These are phyloP conservation scores for Hippoglossus hippoglossus DNA, from an alignment of 2,797 vertebrate species.

Conservation along the genomic window DNA sequence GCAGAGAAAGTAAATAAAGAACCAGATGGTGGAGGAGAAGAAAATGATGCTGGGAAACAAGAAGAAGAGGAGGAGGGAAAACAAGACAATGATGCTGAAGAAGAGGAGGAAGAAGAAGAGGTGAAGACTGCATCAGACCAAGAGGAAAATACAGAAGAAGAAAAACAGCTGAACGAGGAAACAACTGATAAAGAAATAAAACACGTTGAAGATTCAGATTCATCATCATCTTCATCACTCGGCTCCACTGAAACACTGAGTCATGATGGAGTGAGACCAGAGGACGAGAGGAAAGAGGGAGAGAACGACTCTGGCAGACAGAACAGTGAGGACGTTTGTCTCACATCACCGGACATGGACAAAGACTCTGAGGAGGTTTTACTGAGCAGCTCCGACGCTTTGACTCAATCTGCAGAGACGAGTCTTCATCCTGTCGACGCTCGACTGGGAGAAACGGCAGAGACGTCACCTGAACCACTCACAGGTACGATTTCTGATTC, in stretches of 20 bases:
- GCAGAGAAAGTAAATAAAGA: too few relatives aligned
- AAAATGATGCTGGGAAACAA: background rate
- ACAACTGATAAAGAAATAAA: background rate
- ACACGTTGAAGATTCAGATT: background rate
- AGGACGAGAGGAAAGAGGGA: background rate
- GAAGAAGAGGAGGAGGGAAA: too few relatives aligned
- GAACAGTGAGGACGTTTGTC: slow-evolving; percentile 28
- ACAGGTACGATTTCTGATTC: background rate
- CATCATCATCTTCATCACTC: background rate
- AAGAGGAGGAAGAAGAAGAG: background rate
- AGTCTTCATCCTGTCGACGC: background rate
- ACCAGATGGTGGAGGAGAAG: too few relatives aligned
- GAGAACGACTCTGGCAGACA: slow-evolving; percentile 25
- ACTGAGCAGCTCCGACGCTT: background rate
- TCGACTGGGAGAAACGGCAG: background rate
- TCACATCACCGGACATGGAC: slow-evolving; percentile 39
- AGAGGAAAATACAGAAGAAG: background rate
- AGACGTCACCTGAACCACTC: background rate
- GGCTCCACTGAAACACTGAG: background rate
- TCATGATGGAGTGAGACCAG: background rate
- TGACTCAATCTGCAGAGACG: background rate
- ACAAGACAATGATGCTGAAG: too few relatives aligned
- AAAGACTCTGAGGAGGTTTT: slow-evolving; percentile 5
- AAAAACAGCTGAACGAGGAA: background rate
- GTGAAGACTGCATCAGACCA: too few relatives aligned